Base-by-base conservation (phyloP, 1,140 invertebrate species). In the Venturia canescens region DNA sequence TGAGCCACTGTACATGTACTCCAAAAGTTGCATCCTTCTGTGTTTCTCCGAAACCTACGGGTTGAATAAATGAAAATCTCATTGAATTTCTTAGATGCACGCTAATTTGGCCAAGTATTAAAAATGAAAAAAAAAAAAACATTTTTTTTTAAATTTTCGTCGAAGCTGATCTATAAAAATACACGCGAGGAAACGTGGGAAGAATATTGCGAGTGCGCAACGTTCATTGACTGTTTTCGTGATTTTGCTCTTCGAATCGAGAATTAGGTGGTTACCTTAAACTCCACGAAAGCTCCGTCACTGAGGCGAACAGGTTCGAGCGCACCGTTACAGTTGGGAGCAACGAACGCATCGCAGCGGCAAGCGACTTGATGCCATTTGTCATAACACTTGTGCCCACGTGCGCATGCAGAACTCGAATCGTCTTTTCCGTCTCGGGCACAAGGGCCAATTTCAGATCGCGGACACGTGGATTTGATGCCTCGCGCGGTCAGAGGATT, bases 1-100 rank as follows among this genome's bases (percentile, higher is more conserved):
- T 18, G 94, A 94, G 2, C 95, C 95, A 18, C 93, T 92, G 86
- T 97, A 97, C 21, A 97, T 92, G 60, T 94, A 94, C 57, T 97
- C 96, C 53, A 98, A 87, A 0, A 97, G 91, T 87, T 97, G 97
- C 94, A 97, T 96, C 87, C 97, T 91, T 78, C 95, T 93, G 89
- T 97, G 97, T 87, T 96, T 96, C 85, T 98, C 96, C 0, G 96
- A 96, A 44, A 97, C 95, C 84, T 91, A 53, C 18, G 69, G 74
- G 18, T 11, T 48, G 1, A 79, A 75, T 15, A 31, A 69, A 69
- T 0, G 6, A 31, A 23, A 69, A 69, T 4, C 60, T 63, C 53
- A n/a, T 16, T 57, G 38, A 57, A 57, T 57, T 18, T 27, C 63
- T 7, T 29, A 7, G 3, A 26, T 16, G 15, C 23, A 26, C 38